Conservation (phyloP, 1,140 invertebrate species). For the Probaryconus sp. region DNA sequence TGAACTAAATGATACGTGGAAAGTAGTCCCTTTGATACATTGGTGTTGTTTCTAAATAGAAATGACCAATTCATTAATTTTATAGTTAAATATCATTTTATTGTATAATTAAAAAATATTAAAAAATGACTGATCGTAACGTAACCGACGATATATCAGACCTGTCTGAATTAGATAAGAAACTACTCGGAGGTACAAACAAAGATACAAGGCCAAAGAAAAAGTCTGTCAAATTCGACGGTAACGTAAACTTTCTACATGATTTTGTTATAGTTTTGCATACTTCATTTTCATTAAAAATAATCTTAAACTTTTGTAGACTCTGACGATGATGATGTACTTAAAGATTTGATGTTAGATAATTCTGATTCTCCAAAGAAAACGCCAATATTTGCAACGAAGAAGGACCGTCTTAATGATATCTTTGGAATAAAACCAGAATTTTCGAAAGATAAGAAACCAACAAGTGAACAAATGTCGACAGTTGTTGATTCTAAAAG, state of each 20-base stretch:
- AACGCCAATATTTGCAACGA: background rate
- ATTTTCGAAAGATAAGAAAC: slow-evolving; percentile 1
- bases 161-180: slow-evolving; percentile 36
- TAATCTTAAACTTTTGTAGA: background rate
- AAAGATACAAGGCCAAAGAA: slow-evolving; percentile 12
- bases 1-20: too few species aligned
- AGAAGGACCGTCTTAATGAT: slow-evolving; percentile 20
- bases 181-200: slow-evolving; percentile 12
- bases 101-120: too few species aligned
- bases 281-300: background rate
- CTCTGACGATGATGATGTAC: slow-evolving; percentile 16
- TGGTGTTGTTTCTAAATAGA: background rate
- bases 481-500: background rate
- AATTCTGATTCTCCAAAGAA: slow-evolving; percentile 16
- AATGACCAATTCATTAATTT: slow-evolving; percentile 19
- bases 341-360: slow-evolving; percentile 32
- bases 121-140: too few species aligned
- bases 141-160: slow-evolving; percentile 34
- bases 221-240: slow-evolving; percentile 27
- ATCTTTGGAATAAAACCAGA: slow-evolving; percentile 30
- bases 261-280: too few species aligned
- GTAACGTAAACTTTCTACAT: background rate
- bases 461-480: background rate
- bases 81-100: too few species aligned
- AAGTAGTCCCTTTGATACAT: too few species aligned